Conservation (phyloP, 2,797 vertebrate species). For the Cyclura pinguis region DNA sequence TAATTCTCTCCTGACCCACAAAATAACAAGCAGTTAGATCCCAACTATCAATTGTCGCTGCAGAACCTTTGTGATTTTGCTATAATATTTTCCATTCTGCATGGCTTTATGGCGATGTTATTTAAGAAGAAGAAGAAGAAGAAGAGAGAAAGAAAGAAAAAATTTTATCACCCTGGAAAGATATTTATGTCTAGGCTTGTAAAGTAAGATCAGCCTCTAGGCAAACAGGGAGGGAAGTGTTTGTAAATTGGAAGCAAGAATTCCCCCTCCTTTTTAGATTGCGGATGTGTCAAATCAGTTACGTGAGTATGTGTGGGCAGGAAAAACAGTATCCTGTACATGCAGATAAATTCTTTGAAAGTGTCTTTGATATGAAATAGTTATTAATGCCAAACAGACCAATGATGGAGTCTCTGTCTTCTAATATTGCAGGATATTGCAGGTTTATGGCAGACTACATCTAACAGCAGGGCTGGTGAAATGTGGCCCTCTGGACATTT, state of each 20-base stretch:
- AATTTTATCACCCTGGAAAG: background rate
- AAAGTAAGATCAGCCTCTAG: constrained; percentile 13
- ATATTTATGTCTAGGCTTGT: constrained; percentile 22
- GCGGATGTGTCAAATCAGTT: constrained; percentile 7
- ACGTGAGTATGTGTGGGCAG: background rate
- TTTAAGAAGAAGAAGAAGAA: background rate
- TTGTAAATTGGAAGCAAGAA: background rate
- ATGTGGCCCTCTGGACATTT: too few species aligned
- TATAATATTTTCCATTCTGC: constrained; percentile 17
- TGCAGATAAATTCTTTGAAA: background rate
- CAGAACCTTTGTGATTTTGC: constrained; percentile 18
- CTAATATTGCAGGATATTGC: too few species aligned
- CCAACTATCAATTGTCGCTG: background rate
- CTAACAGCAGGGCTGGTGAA: too few species aligned
- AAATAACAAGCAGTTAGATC: constrained; percentile 20
- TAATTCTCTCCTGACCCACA: constrained; percentile 4
- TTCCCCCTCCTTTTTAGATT: background rate
- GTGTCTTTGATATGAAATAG: background rate
- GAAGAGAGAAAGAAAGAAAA: background rate
- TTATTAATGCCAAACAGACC: background rate
- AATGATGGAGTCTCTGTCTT: background rate
- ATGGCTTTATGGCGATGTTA: constrained; percentile 1
- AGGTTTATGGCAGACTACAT: background rate
- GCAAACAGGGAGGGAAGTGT: constrained; percentile 10
- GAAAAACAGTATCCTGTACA: background rate